Base-by-base conservation (phyloP, 2,888 invertebrate genomes). In the Cistogaster globosa region DNA sequence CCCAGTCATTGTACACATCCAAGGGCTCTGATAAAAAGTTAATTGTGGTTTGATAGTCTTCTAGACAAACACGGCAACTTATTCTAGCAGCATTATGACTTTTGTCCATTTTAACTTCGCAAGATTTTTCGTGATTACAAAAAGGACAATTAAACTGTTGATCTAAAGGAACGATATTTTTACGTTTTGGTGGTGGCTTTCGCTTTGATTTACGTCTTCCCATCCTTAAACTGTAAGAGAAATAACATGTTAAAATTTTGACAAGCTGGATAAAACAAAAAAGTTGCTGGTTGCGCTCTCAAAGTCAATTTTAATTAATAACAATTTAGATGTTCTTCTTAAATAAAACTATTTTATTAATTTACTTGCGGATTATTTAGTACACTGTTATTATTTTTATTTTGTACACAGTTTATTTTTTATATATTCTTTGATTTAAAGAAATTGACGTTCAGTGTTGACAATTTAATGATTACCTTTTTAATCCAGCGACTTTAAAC, bases 1-100 rank as follows among this genome's bases (percentile, higher is more conserved):
- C 98, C 99, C 99, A 99, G 92, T 99, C 99, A 93, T 99, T 98
- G 92, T 99, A 99, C 18, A 99, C 99, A 94, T 99, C 99, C 88
- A 99, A 96, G 8, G 99, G 97, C 92, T 99, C 99, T 11, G 99
- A 98, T 83, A 99, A 94, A 90, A 98, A 97, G 93, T 98, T 99
- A 87, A 99, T 98, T 42, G 96, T 96, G 0, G 99, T 98, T 92
- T 99, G 99, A 93, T 97, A 99, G 91, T 98, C 98, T 93, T 99
- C 99, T 90, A 97, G 93, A 91, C 99, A 99, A 2, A 99, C 98
- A 88, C 97, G 94, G 93, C 99, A 99, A 68, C 96, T 96, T 93
- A 99, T 98, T 92, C 96, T 94, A 1, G 98, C 99, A 22, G 98
- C 97, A 93, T 97, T 99, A 88, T 98, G 93, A 58, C 96, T 96